A percentile compares a stretch with the other conserved stretches of the same genome.
Conservation (phyloP, 2,888 invertebrate genomes). For the Mongoloraphidia duomilia region DNA sequence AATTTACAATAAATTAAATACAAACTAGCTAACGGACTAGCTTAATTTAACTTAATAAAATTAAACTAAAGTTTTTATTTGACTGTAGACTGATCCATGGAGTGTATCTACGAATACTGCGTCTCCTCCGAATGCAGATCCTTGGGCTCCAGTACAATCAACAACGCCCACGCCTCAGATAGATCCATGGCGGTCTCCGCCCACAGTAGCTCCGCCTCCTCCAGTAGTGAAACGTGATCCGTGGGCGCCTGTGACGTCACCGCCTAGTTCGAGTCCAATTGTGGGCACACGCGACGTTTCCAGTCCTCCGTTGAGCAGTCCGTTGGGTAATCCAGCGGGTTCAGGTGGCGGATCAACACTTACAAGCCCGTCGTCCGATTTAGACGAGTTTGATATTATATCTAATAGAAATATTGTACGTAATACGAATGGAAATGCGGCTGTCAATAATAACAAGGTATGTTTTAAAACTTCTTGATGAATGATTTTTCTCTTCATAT, state of each 20-base stretch:
- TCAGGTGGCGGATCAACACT: conserved; percentile 18
- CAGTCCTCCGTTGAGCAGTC: conserved; percentile 8
- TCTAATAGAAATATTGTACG: conserved; percentile 52
- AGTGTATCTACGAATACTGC: conserved; percentile 36
- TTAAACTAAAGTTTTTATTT: conserved; percentile 19
- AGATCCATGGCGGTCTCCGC: conserved; percentile 9
- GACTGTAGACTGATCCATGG: conserved; percentile 47
- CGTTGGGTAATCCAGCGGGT: background rate
- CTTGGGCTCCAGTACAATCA: conserved; percentile 39
- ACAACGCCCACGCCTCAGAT: background rate
- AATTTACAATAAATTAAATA: background rate
- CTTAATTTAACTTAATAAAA: background rate
- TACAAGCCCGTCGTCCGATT: conserved; percentile 42
- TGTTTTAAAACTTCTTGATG: too few species aligned
- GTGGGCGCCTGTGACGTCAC: conserved; percentile 31
- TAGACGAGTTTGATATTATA: conserved; percentile 79
- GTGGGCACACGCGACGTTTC: background rate
- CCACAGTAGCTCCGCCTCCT: conserved; percentile 14
- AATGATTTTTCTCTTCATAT: too few species aligned
- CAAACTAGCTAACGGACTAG: background rate
- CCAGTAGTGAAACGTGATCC: conserved; percentile 30
- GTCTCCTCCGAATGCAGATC: conserved; percentile 32
- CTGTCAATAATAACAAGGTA: conserved; percentile 14
- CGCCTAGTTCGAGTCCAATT: conserved; percentile 7
- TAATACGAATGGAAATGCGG: conserved; percentile 13